phyloP scores from a whole-genome alignment of 2,888 invertebrate species.

The Anagyrus pseudococci region DNA sequence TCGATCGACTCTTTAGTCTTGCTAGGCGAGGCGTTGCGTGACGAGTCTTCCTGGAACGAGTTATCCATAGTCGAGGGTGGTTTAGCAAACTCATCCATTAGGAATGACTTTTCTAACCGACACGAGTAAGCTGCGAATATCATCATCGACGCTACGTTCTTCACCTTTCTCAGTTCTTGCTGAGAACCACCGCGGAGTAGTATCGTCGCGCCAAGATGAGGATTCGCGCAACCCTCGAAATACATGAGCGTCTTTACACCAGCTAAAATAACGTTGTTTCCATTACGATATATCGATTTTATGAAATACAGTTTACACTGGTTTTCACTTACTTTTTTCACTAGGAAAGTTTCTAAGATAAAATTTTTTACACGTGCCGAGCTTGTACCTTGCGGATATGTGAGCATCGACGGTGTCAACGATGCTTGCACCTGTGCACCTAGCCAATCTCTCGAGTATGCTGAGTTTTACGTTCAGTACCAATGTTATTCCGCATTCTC shows the following conservation, averaged over 20 bases:
- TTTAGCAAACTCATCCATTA: slow-evolving; percentile 85
- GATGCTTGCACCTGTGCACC: slow-evolving; percentile 84
- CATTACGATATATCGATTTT: not conserved
- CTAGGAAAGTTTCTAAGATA: slow-evolving; percentile 69
- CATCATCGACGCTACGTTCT: slow-evolving; percentile 82
- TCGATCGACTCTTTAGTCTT: slow-evolving; percentile 30
- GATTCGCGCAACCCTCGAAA: slow-evolving; percentile 87
- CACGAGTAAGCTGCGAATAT: slow-evolving; percentile 89
- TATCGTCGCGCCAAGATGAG: slow-evolving; percentile 86
- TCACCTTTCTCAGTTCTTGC: slow-evolving; percentile 79
- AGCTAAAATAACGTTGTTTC: slow-evolving; percentile 51
- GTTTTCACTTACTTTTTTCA: slow-evolving; percentile 59
- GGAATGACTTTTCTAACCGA: slow-evolving; percentile 88
- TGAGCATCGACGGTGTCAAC: slow-evolving; percentile 88
- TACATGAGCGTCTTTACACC: slow-evolving; percentile 88
- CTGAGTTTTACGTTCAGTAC: slow-evolving; percentile 84
- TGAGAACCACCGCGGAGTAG: slow-evolving; percentile 79
- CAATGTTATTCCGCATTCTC: slow-evolving; percentile 82
- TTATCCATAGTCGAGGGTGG: slow-evolving; percentile 69
- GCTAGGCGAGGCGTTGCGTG: slow-evolving; percentile 42
- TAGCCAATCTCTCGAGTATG: slow-evolving; percentile 79
- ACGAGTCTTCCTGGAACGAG: slow-evolving; percentile 61
- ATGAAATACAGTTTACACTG: not conserved
- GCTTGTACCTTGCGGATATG: slow-evolving; percentile 74
- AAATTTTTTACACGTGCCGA: slow-evolving; percentile 86